Evolutionary conservation across 2,113 vertebrate species (phyloP).

Genomic region (Myotis yumanensis): DNA sequence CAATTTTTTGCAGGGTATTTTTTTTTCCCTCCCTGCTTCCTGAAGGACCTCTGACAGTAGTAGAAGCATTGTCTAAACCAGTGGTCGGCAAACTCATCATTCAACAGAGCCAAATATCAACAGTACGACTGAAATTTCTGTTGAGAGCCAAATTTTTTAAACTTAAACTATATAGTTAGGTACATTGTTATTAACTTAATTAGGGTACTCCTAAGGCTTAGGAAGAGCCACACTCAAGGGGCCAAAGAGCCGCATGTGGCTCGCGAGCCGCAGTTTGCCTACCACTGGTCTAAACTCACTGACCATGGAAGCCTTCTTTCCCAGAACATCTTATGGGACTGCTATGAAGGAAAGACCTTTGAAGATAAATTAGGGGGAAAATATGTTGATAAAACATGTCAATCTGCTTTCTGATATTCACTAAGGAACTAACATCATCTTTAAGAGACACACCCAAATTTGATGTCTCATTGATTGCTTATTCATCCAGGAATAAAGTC

Average conservation of each 20-base stretch:
- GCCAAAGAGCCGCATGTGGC: no score
- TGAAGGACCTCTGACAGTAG: not conserved
- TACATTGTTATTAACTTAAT: no score
- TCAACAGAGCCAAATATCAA: no score
- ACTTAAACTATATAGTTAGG: no score
- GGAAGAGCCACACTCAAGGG: no score
- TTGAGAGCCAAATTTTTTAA: no score
- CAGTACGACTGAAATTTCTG: no score
- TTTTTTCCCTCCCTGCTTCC: not conserved
- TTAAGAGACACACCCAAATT: conserved; percentile 17
- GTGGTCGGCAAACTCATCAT: no score
- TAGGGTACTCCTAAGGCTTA: no score
- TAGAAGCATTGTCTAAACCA: conserved; percentile 8
- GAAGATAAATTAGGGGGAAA: not conserved
- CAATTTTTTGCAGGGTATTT: not conserved
- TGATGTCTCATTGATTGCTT: conserved; percentile 13
- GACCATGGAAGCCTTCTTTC: not conserved
- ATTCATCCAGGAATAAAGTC: conserved; percentile 25
- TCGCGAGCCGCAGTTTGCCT: no score
- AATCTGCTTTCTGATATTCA: not conserved
- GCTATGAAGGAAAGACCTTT: not conserved
- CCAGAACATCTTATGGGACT: not conserved
- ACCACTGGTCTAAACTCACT: not conserved
- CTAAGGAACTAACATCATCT: not conserved
- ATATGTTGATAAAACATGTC: not conserved